These are phyloP conservation scores for Heliconius melpomene DNA, from an alignment of 1,140 invertebrate genomes.

Conservation along the genomic window DNA sequence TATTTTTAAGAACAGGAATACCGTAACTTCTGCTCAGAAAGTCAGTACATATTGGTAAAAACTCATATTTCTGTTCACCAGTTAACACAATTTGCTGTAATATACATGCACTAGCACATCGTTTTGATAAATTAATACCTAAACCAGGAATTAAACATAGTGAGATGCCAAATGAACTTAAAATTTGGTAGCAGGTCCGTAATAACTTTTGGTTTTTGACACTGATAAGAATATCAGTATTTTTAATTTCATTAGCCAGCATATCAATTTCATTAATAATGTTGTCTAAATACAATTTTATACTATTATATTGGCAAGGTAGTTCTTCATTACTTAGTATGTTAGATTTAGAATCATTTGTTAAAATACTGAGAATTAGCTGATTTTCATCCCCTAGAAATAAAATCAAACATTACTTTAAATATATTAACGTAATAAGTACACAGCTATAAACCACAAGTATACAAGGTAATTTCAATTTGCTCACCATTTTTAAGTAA, in stretches of 20 bases:
- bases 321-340: constrained; percentile 35
- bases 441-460: not conserved
- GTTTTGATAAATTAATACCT: constrained; percentile 81
- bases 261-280: constrained; percentile 69
- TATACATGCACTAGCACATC: constrained; percentile 55
- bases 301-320: constrained; percentile 25
- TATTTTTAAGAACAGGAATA: constrained; percentile 69
- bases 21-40: constrained; percentile 64
- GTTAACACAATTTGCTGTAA: constrained; percentile 52
- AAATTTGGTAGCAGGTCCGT: constrained; percentile 82
- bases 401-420: not conserved
- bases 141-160: constrained; percentile 85
- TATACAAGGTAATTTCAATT: not conserved
- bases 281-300: constrained; percentile 51
- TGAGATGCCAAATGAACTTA: constrained; percentile 84
- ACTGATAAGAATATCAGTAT: constrained; percentile 79
- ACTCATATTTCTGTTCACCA: constrained; percentile 71
- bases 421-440: not conserved
- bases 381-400: constrained; percentile 14
- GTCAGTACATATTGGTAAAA: constrained; percentile 61
- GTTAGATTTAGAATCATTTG: constrained; percentile 18
- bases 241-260: constrained; percentile 53
- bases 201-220: constrained; percentile 82
- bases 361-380: constrained; percentile 12
- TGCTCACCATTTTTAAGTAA: constrained; percentile 51